Evolutionary conservation across 2,888 invertebrate species (phyloP).

Genomic region (Physocephala rufipes): DNA sequence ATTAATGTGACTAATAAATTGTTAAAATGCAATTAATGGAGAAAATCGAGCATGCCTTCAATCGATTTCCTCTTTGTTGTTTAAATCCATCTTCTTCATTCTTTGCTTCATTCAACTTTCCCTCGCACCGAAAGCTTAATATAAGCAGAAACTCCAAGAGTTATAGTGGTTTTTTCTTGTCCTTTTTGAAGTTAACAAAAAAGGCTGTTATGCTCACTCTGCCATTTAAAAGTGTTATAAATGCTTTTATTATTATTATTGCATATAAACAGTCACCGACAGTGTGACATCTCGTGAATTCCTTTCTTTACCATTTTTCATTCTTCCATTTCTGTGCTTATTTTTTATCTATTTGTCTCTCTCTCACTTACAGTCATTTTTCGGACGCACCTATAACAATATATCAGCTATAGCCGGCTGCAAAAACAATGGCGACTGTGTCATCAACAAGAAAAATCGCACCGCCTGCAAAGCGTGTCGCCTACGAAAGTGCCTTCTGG

Average conservation of each 20-base stretch:
- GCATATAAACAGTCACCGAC: no score
- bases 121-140: no score
- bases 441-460: slow-evolving; percentile 91
- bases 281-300: no score
- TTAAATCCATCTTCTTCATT: slow-evolving; percentile 3
- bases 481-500: slow-evolving; percentile 83
- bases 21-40: slow-evolving; percentile 2
- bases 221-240: no score
- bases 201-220: no score
- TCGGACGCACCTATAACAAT: slow-evolving; percentile 92
- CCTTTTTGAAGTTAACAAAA: no score
- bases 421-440: slow-evolving; percentile 90
- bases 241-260: no score
- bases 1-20: slow-evolving; percentile 14
- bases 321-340: no score
- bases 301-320: no score
- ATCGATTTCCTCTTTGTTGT: not conserved
- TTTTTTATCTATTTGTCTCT: not conserved
- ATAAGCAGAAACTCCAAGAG: no score
- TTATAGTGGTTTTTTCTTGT: no score
- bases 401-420: slow-evolving; percentile 87
- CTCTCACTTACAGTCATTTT: slow-evolving; percentile 81
- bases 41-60: not conserved
- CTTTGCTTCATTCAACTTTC: not conserved
- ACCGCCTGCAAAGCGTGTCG: slow-evolving; percentile 92